Evolutionary conservation across 1,140 invertebrate genomes (phyloP), one percentile per base, ranked within the genome.

Genomic region (Meloidogyne floridensis): DNA sequence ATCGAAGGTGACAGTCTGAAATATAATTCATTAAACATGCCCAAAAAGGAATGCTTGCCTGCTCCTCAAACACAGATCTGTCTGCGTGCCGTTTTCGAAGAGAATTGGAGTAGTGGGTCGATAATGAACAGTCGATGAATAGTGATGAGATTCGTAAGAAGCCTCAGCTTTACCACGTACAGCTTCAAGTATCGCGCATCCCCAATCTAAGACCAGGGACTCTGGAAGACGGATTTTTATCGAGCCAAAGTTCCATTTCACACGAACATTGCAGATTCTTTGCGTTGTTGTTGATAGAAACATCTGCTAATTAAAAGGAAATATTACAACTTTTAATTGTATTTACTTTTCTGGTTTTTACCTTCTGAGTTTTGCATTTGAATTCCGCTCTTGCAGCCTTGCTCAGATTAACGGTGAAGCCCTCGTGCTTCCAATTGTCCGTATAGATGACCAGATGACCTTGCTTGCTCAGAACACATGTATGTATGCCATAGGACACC

Each of bases 361-460:
- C 59, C 59, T 18, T 65, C n/a, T 65, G 10, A 15, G 15, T 15
- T 65, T 65, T 65, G 59, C 59, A 65, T 6, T 65, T 65, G 15
- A 65, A 65, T 15, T n/a, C 59, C n/a, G n/a, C 59, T n/a, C 59
- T 4, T 65, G 59, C n/a, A 65, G 59, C 59, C 7, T 65, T 65
- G n/a, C n/a, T 65, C 59, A 65, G n/a, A 65, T 65, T 65, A 65
- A 65, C n/a, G 7, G 59, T n/a, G 7, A 65, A 65, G n/a, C 59
- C 59, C n/a, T 65, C 15, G n/a, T 65, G 59, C n/a, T 65, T 65
- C 59, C 59, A 65, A 65, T 65, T 65, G 10, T 65, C n/a, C 59
- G 59, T 65, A n/a, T 65, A 65, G 4, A 65, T 18, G 59, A 65
- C 59, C 59, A 65, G 7, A 65, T 65, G 59, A 65, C 59, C 59